Conservation (phyloP, 2,113 vertebrate genomes). For the Lasiurus cinereus region DNA sequence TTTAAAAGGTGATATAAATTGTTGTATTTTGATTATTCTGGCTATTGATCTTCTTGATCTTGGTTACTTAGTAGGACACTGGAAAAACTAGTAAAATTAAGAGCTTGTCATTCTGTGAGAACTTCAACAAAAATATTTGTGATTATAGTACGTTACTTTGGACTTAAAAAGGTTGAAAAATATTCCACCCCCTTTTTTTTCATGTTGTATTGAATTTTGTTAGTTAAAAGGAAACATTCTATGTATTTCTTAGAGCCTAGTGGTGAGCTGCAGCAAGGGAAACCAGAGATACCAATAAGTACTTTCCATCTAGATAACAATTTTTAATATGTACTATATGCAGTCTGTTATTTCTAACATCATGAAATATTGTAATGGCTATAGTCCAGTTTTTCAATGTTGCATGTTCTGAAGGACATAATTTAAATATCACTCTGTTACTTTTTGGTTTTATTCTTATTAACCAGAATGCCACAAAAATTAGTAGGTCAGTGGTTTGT, state of each 20-base stretch:
- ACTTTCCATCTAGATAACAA: slow-evolving; percentile 75
- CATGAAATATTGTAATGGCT: slow-evolving; percentile 77
- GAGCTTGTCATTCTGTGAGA: neutral
- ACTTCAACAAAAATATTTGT: neutral
- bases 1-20: neutral
- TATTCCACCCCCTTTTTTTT: neutral
- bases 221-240: neutral
- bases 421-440: slow-evolving; percentile 61
- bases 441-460: neutral
- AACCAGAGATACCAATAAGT: slow-evolving; percentile 62
- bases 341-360: slow-evolving; percentile 82
- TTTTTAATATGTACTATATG: slow-evolving; percentile 77
- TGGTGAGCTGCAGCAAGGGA: neutral
- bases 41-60: neutral
- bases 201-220: neutral
- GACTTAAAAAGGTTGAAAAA: neutral
- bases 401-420: slow-evolving; percentile 69
- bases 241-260: neutral
- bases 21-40: neutral
- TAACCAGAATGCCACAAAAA: neutral
- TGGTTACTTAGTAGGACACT: neutral
- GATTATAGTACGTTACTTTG: neutral
- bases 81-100: neutral
- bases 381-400: slow-evolving; percentile 74
- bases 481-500: neutral